phyloP scores from a whole-genome alignment of 2,888 invertebrate genomes.

The Agrenia bidenticulata region DNA sequence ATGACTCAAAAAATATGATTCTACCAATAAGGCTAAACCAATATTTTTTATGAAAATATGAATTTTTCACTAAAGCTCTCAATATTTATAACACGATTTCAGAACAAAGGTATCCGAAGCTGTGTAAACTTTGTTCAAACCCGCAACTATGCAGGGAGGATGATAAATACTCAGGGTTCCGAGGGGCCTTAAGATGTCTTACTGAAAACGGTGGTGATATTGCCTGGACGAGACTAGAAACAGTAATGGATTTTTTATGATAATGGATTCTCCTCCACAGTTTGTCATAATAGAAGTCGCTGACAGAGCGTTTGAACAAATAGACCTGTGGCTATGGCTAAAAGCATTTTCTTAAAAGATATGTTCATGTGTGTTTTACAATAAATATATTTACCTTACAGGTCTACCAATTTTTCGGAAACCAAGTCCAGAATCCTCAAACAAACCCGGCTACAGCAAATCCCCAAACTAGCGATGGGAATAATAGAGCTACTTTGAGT shows the following conservation, averaged over 20 bases:
- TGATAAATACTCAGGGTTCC: slow-evolving; percentile 81
- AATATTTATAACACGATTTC: slow-evolving; percentile 49
- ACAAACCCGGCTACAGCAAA: slow-evolving; percentile 10
- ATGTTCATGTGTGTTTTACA: no score
- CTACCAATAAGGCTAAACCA: neutral
- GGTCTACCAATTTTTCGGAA: slow-evolving; percentile 50
- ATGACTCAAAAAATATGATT: no score
- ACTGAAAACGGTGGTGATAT: slow-evolving; percentile 79
- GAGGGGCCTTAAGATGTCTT: slow-evolving; percentile 79
- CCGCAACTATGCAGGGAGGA: slow-evolving; percentile 76
- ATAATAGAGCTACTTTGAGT: slow-evolving; percentile 23
- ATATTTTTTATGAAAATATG: slow-evolving; percentile 4
- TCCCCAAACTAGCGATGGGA: slow-evolving; percentile 14
- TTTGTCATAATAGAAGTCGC: slow-evolving; percentile 10
- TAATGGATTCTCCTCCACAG: neutral
- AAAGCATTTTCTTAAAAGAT: neutral
- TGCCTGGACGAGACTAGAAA: slow-evolving; percentile 82
- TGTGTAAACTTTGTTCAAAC: slow-evolving; percentile 76
- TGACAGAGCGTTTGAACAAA: neutral
- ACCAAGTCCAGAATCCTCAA: slow-evolving; percentile 25
- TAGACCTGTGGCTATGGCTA: neutral
- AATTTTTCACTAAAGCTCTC: neutral
- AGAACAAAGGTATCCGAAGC: slow-evolving; percentile 74
- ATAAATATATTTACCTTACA: neutral
- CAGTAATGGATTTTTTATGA: slow-evolving; percentile 57